Percentiles rank a stretch among this genome's conserved stretches.
Conservation (phyloP, 2,113 vertebrate genomes). For the Corvus moneduloides region DNA sequence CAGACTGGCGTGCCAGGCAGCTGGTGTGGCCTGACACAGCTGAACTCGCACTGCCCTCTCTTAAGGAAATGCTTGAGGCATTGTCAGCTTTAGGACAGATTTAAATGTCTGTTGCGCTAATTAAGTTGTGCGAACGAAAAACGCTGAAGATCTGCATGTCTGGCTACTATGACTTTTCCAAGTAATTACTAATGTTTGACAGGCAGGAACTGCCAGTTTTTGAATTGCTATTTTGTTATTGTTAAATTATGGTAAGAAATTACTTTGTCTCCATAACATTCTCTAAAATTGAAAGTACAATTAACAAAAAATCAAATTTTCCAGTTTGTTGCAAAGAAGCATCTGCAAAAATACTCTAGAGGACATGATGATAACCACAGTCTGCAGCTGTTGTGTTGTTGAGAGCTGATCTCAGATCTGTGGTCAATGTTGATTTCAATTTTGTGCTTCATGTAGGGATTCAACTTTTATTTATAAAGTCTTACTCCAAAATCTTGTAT, state of each 20-base stretch:
- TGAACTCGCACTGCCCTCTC: conserved; percentile 3
- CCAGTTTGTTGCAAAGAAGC: background rate
- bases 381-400: conserved; percentile 10
- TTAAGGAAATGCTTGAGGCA: conserved; percentile 21
- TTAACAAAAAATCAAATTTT: conserved; percentile 47
- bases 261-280: background rate
- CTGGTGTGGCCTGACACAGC: background rate
- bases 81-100: conserved; percentile 20
- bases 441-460: background rate
- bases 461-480: background rate
- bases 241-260: conserved; percentile 20
- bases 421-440: background rate
- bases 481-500: background rate
- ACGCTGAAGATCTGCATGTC: background rate
- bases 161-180: background rate
- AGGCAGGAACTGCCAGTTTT: background rate
- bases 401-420: conserved; percentile 6
- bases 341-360: conserved; percentile 42
- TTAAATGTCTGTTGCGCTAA: conserved; percentile 4
- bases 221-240: conserved; percentile 4
- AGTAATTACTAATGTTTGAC: background rate
- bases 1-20: background rate
- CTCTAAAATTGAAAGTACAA: conserved; percentile 6
- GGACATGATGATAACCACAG: background rate
- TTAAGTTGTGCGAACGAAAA: conserved; percentile 33